Evolutionary conservation across 1,140 invertebrate genomes (phyloP).

Genomic region (Pteromalus puparum): DNA sequence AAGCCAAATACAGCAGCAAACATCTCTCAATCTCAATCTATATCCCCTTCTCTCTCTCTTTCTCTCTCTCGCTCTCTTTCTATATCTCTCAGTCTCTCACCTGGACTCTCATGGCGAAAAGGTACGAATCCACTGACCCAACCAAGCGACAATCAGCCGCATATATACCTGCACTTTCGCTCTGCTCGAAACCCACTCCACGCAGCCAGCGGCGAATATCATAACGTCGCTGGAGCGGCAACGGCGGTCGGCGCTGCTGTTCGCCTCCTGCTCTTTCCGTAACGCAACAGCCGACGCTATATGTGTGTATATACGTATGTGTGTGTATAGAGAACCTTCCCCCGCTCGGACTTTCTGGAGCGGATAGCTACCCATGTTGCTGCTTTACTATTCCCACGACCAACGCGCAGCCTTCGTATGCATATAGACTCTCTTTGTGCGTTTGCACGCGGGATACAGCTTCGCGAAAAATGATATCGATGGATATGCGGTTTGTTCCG

Average conservation of each 20-base stretch:
- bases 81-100: conserved; percentile 59
- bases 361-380: background rate
- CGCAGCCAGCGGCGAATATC: conserved; percentile 57
- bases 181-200: conserved; percentile 64
- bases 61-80: background rate
- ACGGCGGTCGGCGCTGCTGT: conserved; percentile 54
- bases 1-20: background rate
- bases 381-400: background rate
- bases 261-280: conserved; percentile 4
- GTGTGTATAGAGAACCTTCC: background rate
- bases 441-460: too few species aligned
- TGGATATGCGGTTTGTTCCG: too few species aligned
- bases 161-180: conserved; percentile 74
- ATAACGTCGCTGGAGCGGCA: conserved; percentile 56
- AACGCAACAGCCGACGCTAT: background rate
- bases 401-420: background rate
- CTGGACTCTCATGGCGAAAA: conserved; percentile 69
- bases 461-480: background rate
- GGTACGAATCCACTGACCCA: conserved; percentile 67
- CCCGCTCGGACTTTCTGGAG: background rate
- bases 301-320: too few species aligned
- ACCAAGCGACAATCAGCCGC: conserved; percentile 65
- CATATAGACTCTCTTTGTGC: background rate
- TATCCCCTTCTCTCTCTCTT: background rate
- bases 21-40: background rate